A percentile compares a stretch with the other conserved stretches of the same genome.
Evolutionary conservation across 2,797 vertebrate species (phyloP).

Genomic region (Scleropages formosus): DNA sequence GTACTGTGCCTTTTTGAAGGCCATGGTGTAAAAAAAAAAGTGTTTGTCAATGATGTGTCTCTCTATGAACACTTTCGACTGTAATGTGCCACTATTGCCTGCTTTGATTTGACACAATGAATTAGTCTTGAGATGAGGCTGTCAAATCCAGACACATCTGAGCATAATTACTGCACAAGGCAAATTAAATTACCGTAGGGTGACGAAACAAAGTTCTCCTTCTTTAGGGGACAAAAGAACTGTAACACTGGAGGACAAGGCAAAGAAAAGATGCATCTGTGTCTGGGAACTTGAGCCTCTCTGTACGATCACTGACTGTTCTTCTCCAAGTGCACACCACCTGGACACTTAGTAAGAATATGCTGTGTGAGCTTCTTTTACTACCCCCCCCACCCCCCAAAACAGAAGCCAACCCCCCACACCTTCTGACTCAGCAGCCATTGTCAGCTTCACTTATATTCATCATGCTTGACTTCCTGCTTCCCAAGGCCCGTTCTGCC

Average conservation of each 20-base stretch:
- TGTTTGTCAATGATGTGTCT: too few relatives aligned
- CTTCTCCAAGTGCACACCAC: constrained; percentile 9
- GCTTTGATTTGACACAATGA: not conserved
- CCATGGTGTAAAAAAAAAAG: too few relatives aligned
- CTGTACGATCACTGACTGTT: not conserved
- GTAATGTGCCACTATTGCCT: too few relatives aligned
- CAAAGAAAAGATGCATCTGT: not conserved
- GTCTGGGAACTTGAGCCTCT: not conserved
- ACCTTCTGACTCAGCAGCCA: constrained; percentile 67
- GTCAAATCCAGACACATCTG: not conserved
- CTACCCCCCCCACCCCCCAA: constrained; percentile 36
- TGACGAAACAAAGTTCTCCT: constrained; percentile 7
- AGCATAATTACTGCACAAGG: constrained; percentile 15
- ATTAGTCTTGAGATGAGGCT: not conserved
- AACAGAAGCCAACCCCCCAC: constrained; percentile 44
- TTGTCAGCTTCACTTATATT: constrained; percentile 70
- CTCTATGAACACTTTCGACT: constrained; percentile 17
- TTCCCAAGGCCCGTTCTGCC: constrained; percentile 64
- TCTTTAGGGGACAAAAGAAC: not conserved
- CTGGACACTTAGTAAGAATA: constrained; percentile 28
- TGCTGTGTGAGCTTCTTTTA: constrained; percentile 36
- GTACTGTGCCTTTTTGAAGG: too few relatives aligned
- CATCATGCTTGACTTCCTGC: constrained; percentile 69
- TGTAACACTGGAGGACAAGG: not conserved
- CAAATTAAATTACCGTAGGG: constrained; percentile 25